phyloP scores from a whole-genome alignment of 2,888 invertebrate species.

The Actias luna region DNA sequence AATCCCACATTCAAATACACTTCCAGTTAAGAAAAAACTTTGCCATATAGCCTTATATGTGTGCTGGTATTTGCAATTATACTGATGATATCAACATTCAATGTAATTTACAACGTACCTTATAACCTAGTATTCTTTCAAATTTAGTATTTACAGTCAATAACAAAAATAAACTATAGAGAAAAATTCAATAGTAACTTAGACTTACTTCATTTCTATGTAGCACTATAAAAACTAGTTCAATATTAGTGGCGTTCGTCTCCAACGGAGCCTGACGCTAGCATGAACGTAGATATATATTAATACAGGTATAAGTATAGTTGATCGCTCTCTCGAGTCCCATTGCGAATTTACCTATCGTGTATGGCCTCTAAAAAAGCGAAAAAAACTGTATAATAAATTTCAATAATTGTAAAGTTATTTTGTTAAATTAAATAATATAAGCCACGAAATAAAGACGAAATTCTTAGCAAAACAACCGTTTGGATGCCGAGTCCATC shows the following conservation, averaged over 20 bases:
- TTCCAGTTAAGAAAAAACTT: background rate
- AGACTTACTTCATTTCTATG: background rate
- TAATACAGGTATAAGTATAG: constrained; percentile 61
- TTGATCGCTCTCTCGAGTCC: constrained; percentile 60
- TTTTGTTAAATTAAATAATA: background rate
- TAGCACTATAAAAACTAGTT: constrained; percentile 37
- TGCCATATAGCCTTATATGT: too few species aligned
- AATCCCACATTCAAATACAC: background rate
- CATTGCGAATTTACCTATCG: constrained; percentile 53
- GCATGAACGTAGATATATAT: constrained; percentile 49
- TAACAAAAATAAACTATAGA: too few species aligned
- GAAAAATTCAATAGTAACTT: constrained; percentile 6
- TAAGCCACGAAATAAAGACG: background rate
- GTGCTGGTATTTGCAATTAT: too few species aligned
- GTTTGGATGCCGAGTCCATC: too few species aligned
- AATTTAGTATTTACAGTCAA: too few species aligned
- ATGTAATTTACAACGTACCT: too few species aligned
- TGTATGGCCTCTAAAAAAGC: constrained; percentile 30
- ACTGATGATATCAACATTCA: too few species aligned
- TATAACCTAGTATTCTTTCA: too few species aligned
- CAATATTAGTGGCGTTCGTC: constrained; percentile 52
- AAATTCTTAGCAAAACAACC: too few species aligned
- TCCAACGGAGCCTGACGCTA: constrained; percentile 56
- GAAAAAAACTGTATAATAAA: background rate
- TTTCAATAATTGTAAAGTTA: background rate